A percentile compares a stretch with the other conserved stretches of the same genome.
Evolutionary conservation across 2,888 invertebrate species (phyloP).

Genomic region (Isotomurus palustris): DNA sequence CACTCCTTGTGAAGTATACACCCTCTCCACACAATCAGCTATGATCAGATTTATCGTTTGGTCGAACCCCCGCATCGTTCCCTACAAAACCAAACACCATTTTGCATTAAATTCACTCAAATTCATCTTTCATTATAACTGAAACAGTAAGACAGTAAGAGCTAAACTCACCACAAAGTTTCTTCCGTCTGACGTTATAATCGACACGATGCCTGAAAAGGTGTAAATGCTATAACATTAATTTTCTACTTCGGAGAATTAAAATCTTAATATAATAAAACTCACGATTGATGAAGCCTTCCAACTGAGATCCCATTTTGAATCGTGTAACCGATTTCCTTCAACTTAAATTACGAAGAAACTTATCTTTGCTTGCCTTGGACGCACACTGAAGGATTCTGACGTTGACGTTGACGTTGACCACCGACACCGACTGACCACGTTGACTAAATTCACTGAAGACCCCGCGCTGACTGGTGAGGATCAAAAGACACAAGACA

Average conservation of each 20-base stretch:
- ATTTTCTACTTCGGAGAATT: slow-evolving; percentile 13
- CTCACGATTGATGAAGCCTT: slow-evolving; percentile 77
- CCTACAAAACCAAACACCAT: slow-evolving; percentile 54
- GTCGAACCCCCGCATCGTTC: slow-evolving; percentile 96
- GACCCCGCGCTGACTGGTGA: no score
- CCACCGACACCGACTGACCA: no score
- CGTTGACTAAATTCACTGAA: no score
- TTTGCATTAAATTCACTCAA: not conserved
- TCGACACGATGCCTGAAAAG: slow-evolving; percentile 72
- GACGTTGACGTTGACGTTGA: no score
- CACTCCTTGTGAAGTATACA: slow-evolving; percentile 91
- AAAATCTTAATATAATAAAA: slow-evolving; percentile 1
- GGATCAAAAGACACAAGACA: not conserved
- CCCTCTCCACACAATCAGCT: slow-evolving; percentile 96
- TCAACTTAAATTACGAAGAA: no score
- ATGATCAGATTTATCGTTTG: slow-evolving; percentile 98
- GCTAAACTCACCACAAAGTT: slow-evolving; percentile 75
- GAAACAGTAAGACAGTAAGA: not conserved
- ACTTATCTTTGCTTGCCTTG: no score
- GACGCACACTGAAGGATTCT: no score
- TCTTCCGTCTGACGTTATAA: slow-evolving; percentile 92
- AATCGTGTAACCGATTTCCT: no score
- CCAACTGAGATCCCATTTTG: slow-evolving; percentile 76
- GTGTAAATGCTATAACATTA: slow-evolving; percentile 27
- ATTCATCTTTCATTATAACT: not conserved